Percentiles rank a stretch among this genome's conserved stretches.
Evolutionary conservation across 2,888 invertebrate genomes (phyloP).

Genomic region (Tetranychus truncatus): DNA sequence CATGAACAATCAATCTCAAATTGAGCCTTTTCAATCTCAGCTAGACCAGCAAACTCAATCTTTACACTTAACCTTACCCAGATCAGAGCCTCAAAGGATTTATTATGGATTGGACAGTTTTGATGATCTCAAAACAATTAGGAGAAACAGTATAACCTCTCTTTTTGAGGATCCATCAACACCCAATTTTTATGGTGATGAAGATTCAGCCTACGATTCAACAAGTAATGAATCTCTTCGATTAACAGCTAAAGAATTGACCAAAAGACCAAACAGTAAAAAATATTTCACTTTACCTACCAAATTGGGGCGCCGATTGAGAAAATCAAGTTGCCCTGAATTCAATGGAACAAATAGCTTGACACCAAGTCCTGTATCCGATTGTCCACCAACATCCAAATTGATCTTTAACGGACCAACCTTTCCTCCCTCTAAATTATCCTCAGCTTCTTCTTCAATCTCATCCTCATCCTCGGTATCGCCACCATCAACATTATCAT

Average conservation of each 20-base stretch:
- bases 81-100: neutral
- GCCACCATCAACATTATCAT: neutral
- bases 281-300: constrained; percentile 13
- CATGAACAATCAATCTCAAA: too few species aligned
- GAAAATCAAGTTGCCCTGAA: constrained; percentile 4
- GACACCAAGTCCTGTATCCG: constrained; percentile 5
- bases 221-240: constrained; percentile 13
- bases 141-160: neutral
- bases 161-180: neutral
- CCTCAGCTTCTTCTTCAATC: neutral
- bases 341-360: constrained; percentile 8
- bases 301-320: constrained; percentile 8
- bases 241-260: constrained; percentile 2
- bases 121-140: constrained; percentile 11
- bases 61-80: neutral
- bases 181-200: constrained; percentile 14
- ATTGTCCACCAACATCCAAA: neutral
- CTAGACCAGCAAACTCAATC: neutral
- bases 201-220: constrained; percentile 14
- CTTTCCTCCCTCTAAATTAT: neutral
- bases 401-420: neutral
- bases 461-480: neutral
- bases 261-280: neutral
- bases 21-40: neutral
- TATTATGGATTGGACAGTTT: constrained; percentile 12